Percentiles rank a stretch among this genome's conserved stretches.
Conservation (phyloP, 1,140 invertebrate genomes). For the Pemphigus obesinymphae region DNA sequence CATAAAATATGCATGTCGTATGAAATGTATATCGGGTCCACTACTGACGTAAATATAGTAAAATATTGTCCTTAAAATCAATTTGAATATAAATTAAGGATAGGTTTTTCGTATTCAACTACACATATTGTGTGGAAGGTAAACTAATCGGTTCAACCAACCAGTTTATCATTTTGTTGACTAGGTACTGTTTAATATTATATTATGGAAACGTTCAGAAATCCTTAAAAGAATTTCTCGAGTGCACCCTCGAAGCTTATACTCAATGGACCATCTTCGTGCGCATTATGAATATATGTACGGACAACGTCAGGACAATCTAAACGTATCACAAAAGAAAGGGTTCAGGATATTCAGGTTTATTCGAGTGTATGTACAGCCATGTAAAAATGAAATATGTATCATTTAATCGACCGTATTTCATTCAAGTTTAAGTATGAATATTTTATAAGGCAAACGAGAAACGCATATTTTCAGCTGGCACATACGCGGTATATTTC, state of each 20-base stretch:
- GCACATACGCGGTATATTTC: too few relatives aligned
- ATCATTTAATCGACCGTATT: background rate
- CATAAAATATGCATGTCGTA: too few relatives aligned
- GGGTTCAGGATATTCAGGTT: background rate
- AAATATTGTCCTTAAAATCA: background rate
- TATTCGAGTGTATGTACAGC: background rate
- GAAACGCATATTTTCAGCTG: too few relatives aligned
- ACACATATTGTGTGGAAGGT: too few relatives aligned
- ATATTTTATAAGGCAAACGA: too few relatives aligned
- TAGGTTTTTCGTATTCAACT: background rate
- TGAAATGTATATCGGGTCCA: too few relatives aligned
- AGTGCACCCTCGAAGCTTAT: conserved; percentile 4
- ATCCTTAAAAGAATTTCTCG: conserved; percentile 2
- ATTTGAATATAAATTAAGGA: background rate
- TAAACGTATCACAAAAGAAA: conserved; percentile 4
- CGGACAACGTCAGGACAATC: background rate
- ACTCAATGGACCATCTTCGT: background rate
- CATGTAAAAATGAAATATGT: background rate
- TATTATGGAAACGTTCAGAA: conserved; percentile 6
- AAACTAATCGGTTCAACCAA: background rate
- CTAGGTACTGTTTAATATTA: background rate
- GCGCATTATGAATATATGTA: background rate
- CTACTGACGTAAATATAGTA: too few relatives aligned
- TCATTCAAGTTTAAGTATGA: background rate
- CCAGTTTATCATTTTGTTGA: background rate